phyloP scores from a whole-genome alignment of 2,113 vertebrate species.

The Mystacornis crossleyi region DNA sequence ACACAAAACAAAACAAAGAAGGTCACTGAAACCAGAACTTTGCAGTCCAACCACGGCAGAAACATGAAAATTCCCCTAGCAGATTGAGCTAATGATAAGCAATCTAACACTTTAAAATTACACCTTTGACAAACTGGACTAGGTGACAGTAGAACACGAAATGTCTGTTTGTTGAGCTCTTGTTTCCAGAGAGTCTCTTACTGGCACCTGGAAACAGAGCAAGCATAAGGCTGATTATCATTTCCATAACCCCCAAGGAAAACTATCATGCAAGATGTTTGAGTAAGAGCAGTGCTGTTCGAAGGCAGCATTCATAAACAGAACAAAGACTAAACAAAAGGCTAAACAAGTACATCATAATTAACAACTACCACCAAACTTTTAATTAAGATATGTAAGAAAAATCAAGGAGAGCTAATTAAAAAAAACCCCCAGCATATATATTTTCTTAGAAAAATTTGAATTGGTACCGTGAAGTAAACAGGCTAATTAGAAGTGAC shows the following conservation, averaged over 20 bases:
- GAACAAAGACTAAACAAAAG: constrained; percentile 61
- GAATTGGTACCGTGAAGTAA: background rate
- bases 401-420: constrained; percentile 39
- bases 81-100: background rate
- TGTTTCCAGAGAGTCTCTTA: constrained; percentile 13
- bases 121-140: background rate
- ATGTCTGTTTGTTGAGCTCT: constrained; percentile 21
- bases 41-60: background rate
- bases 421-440: background rate
- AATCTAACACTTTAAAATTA: background rate
- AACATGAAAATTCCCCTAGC: background rate
- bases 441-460: background rate
- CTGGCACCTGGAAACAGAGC: constrained; percentile 55
- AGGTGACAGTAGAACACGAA: background rate
- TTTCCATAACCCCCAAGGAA: constrained; percentile 59
- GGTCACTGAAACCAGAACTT: background rate
- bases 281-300: constrained; percentile 39
- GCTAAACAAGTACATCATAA: constrained; percentile 57
- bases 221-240: constrained; percentile 64
- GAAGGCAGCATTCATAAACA: constrained; percentile 57
- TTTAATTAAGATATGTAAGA: constrained; percentile 53
- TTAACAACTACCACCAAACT: constrained; percentile 51
- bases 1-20: background rate
- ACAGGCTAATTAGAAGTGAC: constrained; percentile 45
- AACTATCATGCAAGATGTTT: constrained; percentile 49